Conservation (phyloP, 2,888 invertebrate genomes). For the Nephrotoma guestfalica region DNA sequence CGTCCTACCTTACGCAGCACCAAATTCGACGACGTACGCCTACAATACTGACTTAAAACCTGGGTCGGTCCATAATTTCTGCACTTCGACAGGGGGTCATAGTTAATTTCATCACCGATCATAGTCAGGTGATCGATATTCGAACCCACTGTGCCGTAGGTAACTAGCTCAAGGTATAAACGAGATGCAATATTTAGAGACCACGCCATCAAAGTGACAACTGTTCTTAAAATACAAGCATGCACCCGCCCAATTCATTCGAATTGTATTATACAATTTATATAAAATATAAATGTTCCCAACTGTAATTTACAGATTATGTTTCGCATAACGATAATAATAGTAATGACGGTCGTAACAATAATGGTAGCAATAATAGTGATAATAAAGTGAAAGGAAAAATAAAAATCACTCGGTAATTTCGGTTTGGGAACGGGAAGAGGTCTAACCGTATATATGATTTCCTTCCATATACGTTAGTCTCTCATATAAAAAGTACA, state of each 20-base stretch:
- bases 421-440: background rate
- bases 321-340: background rate
- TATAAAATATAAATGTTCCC: background rate
- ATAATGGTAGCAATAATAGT: background rate
- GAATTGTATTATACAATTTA: background rate
- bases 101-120: too few relatives aligned
- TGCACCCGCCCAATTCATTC: background rate
- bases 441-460: background rate
- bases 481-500: background rate
- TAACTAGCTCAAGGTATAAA: too few relatives aligned
- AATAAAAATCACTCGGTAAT: background rate
- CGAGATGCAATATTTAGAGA: too few relatives aligned
- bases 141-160: too few relatives aligned
- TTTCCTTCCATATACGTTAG: background rate
- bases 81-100: too few relatives aligned
- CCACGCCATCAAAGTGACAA: background rate
- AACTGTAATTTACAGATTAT: background rate
- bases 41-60: too few relatives aligned
- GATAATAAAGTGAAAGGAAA: background rate
- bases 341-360: background rate
- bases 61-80: too few relatives aligned
- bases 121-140: too few relatives aligned
- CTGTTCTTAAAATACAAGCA: background rate
- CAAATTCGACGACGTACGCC: too few relatives aligned
- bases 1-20: too few relatives aligned